Evolutionary conservation across 2,888 invertebrate genomes (phyloP).

Genomic region (Scaptomyza tumidula): DNA sequence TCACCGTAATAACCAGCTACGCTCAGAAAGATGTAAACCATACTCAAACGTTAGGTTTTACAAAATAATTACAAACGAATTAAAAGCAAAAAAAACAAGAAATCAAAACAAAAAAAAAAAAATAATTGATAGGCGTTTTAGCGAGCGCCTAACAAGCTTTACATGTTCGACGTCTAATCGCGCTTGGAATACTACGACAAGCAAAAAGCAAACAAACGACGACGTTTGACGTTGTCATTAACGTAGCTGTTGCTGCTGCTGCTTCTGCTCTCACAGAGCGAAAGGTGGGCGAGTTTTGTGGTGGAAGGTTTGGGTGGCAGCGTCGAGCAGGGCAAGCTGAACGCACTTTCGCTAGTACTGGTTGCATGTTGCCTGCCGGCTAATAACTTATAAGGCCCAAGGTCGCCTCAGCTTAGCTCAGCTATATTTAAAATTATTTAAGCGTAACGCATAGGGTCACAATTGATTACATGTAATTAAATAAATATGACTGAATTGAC

Average conservation of each 20-base stretch:
- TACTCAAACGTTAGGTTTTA: conserved; percentile 48
- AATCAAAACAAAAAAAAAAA: conserved; percentile 40
- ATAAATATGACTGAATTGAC: not conserved
- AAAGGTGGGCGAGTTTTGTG: not conserved
- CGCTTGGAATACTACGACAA: conserved; percentile 82
- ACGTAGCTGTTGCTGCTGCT: conserved; percentile 12
- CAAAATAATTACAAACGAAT: conserved; percentile 26
- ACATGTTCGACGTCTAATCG: conserved; percentile 84
- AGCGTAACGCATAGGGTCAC: conserved; percentile 47
- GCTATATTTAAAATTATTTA: conserved; percentile 62
- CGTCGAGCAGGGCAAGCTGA: conserved; percentile 25
- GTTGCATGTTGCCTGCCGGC: conserved; percentile 55
- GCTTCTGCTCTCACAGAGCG: conserved; percentile 13
- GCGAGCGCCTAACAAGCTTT: conserved; percentile 64
- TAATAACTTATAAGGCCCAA: conserved; percentile 38
- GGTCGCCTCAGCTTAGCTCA: conserved; percentile 48
- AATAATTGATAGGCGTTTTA: conserved; percentile 43
- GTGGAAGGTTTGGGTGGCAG: not conserved
- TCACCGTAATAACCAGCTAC: conserved; percentile 84
- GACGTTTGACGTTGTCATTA: conserved; percentile 61
- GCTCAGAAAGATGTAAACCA: conserved; percentile 84
- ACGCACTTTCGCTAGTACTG: conserved; percentile 68
- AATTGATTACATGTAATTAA: conserved; percentile 13
- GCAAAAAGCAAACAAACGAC: conserved; percentile 33
- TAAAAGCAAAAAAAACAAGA: conserved; percentile 34